Evolutionary conservation across 2,113 vertebrate genomes (phyloP).

Genomic region (Corythornis vintsioides): DNA sequence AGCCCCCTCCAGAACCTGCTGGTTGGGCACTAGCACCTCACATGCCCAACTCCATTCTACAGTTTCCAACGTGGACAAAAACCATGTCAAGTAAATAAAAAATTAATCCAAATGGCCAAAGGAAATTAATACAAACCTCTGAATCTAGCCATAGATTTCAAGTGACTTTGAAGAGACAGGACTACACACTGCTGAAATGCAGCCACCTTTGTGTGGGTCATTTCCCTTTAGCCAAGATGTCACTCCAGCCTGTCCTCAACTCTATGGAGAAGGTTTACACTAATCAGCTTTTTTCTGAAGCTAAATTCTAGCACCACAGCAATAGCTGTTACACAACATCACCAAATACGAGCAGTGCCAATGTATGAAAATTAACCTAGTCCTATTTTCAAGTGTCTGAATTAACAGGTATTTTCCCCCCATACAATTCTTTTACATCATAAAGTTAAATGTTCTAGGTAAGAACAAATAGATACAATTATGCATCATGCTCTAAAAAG

Average conservation of each 20-base stretch:
- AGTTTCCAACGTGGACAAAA: neutral
- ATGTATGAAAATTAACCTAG: neutral
- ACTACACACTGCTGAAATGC: neutral
- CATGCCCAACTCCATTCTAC: neutral
- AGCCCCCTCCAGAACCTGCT: neutral
- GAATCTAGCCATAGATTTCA: neutral
- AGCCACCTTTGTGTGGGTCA: neutral
- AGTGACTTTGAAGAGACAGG: neutral
- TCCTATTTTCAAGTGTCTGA: neutral
- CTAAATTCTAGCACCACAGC: slow-evolving; percentile 43
- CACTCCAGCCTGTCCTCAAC: slow-evolving; percentile 9
- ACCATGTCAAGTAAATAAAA: neutral
- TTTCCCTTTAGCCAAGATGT: neutral
- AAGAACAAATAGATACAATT: neutral
- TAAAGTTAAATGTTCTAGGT: neutral
- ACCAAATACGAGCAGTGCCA: neutral
- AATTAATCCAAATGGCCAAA: neutral
- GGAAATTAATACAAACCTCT: neutral
- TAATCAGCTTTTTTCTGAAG: slow-evolving; percentile 64
- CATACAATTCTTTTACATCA: neutral
- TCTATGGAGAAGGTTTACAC: slow-evolving; percentile 11
- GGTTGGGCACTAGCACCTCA: neutral
- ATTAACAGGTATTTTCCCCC: neutral
- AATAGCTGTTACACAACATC: slow-evolving; percentile 34
- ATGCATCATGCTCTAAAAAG: neutral